These are phyloP conservation scores for Saturnia pavonia DNA, from an alignment of 2,888 invertebrate genomes.

Conservation along the genomic window DNA sequence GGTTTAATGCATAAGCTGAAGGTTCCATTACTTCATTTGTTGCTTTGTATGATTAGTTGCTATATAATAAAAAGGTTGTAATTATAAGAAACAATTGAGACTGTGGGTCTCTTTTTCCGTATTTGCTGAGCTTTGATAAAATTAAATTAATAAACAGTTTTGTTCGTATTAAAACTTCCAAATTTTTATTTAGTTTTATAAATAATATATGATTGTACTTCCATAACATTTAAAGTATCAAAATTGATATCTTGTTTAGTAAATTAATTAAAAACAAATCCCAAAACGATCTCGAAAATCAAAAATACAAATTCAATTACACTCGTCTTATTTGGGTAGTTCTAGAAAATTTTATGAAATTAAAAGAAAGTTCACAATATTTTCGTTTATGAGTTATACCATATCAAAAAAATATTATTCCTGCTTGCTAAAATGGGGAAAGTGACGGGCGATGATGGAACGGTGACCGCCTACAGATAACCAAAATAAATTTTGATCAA, in stretches of 20 bases:
- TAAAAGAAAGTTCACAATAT: no score
- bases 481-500: constrained; percentile 24
- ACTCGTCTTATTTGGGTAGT: background rate
- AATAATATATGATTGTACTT: no score
- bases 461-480: constrained; percentile 22
- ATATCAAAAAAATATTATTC: background rate
- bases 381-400: background rate
- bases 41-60: background rate
- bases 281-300: background rate
- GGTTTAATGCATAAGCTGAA: constrained; percentile 26
- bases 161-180: no score
- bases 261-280: background rate
- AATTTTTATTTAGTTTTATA: no score
- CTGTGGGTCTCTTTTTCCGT: no score
- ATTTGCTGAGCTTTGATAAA: no score
- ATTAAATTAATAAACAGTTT: no score
- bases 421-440: constrained; percentile 8
- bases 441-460: constrained; percentile 25
- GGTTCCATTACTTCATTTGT: background rate
- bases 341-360: background rate
- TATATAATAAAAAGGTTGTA: background rate
- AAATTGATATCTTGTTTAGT: no score
- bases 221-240: no score
- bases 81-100: no score
- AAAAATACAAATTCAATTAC: background rate